phyloP scores from a whole-genome alignment of 2,797 vertebrate genomes.

The Crax fasciolata region DNA sequence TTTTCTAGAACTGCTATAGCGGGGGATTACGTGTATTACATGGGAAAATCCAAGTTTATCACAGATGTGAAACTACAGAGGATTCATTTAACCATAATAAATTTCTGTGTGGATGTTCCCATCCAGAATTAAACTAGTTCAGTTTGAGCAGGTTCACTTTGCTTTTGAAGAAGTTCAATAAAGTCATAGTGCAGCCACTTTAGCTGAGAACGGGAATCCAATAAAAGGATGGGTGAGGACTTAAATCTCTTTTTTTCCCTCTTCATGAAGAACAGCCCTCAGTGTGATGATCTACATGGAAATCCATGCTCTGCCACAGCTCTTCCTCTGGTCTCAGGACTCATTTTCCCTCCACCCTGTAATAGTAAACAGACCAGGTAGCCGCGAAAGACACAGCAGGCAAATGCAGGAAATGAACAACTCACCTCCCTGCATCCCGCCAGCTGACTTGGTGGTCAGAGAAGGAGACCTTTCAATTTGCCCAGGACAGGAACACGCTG shows the following conservation, averaged over 20 bases:
- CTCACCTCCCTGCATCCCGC: background rate
- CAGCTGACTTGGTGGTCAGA: background rate
- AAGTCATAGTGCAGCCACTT: background rate
- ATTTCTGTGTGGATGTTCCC: background rate
- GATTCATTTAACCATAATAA: background rate
- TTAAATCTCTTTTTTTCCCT: background rate
- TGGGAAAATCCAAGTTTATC: background rate
- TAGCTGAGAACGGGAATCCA: background rate
- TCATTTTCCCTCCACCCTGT: background rate
- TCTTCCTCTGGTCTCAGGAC: background rate
- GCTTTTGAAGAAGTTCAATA: background rate
- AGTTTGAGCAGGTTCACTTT: background rate
- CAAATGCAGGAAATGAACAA: background rate
- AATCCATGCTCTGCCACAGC: background rate
- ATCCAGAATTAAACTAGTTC: background rate
- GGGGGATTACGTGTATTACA: background rate
- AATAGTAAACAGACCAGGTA: background rate
- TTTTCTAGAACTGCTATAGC: background rate
- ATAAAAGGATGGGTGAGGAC: background rate
- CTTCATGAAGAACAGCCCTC: background rate
- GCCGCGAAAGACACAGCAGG: background rate
- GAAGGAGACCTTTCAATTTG: background rate
- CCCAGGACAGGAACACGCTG: accelerated
- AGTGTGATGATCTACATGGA: background rate
- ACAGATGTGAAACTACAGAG: background rate